Conservation (phyloP, 2,797 vertebrate genomes). For the Anguilla anguilla region DNA sequence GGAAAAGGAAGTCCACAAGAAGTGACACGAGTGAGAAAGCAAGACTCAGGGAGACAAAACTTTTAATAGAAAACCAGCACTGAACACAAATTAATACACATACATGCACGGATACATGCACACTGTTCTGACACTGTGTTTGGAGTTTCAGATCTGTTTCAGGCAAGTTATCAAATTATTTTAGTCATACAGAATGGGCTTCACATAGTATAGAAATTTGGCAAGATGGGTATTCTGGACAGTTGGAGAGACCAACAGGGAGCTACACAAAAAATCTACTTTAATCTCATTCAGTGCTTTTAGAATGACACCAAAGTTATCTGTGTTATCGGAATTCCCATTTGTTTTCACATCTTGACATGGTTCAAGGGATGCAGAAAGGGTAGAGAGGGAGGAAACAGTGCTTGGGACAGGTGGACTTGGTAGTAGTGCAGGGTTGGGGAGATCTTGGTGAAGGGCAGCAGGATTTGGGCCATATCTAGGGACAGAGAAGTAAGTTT, state of each 20-base stretch:
- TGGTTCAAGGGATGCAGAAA: background rate
- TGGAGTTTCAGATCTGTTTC: background rate
- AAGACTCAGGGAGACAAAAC: background rate
- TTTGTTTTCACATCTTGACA: background rate
- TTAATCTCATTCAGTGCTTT: too few relatives aligned
- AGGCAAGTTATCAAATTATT: background rate
- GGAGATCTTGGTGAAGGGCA: constrained; percentile 36
- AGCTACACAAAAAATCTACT: background rate
- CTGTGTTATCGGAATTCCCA: background rate
- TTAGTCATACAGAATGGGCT: background rate
- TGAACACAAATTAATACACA: background rate
- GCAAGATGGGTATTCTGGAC: background rate
- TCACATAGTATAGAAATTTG: background rate
- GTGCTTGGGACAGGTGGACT: constrained; percentile 3
- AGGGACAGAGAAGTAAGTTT: constrained; percentile 53
- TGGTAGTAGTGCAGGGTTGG: constrained; percentile 29
- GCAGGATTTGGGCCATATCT: background rate
- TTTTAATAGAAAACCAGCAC: background rate
- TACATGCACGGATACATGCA: background rate
- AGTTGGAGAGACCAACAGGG: background rate
- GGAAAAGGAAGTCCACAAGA: background rate
- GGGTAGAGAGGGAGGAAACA: constrained; percentile 15
- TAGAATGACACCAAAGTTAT: constrained; percentile 1
- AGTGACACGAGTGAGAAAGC: background rate
- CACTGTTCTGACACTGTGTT: background rate